Evolutionary conservation across 2,797 vertebrate species (phyloP).

Genomic region (Mormyrus proboscirostris): DNA sequence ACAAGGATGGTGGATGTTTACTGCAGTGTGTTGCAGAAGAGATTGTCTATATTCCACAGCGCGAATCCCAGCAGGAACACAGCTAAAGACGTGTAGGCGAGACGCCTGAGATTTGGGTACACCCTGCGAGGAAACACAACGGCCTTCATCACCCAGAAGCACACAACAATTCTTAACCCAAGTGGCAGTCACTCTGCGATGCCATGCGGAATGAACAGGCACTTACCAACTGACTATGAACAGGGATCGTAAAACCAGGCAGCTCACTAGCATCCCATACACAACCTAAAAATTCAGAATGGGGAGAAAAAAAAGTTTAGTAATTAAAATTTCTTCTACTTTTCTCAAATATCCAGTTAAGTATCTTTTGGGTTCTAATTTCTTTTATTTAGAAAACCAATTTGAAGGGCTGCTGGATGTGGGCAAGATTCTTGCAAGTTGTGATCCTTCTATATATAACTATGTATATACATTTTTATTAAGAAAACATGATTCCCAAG

Average conservation of each 20-base stretch:
- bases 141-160: neutral
- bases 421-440: neutral
- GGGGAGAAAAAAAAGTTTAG: neutral
- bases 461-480: neutral
- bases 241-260: slow-evolving; percentile 83
- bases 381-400: neutral
- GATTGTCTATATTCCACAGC: slow-evolving; percentile 74
- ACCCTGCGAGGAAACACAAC: slow-evolving; percentile 53
- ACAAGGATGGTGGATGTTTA: slow-evolving; percentile 34
- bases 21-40: slow-evolving; percentile 71
- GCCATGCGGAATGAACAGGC: neutral
- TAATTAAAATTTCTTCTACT: neutral
- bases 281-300: slow-evolving; percentile 70
- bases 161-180: neutral
- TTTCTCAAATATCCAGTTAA: neutral
- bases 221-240: slow-evolving; percentile 96
- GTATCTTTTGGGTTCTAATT: neutral
- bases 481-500: neutral
- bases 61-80: slow-evolving; percentile 72
- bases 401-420: neutral
- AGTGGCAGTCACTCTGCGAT: neutral
- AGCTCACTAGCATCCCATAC: slow-evolving; percentile 84
- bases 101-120: slow-evolving; percentile 70
- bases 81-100: slow-evolving; percentile 69
- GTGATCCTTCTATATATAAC: neutral